A percentile compares a stretch with the other conserved stretches of the same genome.
phyloP scores from a whole-genome alignment of 2,113 vertebrate species.

The Eudyptes chrysolophus region DNA sequence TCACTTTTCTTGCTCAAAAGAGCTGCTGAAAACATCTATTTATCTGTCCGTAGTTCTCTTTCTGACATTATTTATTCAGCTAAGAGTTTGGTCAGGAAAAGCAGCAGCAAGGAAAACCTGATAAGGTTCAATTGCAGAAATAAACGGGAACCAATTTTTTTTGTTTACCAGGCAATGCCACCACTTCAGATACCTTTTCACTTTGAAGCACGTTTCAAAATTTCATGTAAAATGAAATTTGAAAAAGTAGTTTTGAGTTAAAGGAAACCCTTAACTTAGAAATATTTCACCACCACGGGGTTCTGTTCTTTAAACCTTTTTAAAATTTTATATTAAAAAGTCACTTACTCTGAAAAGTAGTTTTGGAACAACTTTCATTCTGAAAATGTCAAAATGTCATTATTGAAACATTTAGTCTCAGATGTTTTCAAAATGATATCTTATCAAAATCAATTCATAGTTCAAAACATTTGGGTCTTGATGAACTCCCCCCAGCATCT shows the following conservation, averaged over 20 bases:
- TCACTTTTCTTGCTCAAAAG: not conserved
- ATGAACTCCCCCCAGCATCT: not conserved
- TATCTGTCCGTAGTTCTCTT: not conserved
- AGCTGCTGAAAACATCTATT: not conserved
- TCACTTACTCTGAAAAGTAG: not conserved
- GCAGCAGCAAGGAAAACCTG: not conserved
- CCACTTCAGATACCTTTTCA: not conserved
- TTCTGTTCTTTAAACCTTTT: not conserved
- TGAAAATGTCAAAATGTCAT: not conserved
- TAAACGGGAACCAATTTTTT: not conserved
- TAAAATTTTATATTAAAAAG: not conserved
- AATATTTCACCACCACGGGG: not conserved
- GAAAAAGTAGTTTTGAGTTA: not conserved
- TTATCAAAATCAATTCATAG: not conserved
- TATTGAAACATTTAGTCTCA: not conserved
- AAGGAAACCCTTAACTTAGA: not conserved
- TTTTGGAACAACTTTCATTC: slow-evolving; percentile 6
- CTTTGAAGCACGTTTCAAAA: not conserved
- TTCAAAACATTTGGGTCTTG: not conserved
- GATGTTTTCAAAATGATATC: not conserved
- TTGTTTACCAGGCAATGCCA: not conserved
- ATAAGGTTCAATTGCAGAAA: not conserved
- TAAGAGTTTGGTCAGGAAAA: not conserved
- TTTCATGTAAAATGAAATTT: not conserved
- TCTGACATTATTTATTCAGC: not conserved